Evolutionary conservation across 2,888 invertebrate species (phyloP), one percentile per base, ranked within the genome.

Genomic region (Noctua janthe): DNA sequence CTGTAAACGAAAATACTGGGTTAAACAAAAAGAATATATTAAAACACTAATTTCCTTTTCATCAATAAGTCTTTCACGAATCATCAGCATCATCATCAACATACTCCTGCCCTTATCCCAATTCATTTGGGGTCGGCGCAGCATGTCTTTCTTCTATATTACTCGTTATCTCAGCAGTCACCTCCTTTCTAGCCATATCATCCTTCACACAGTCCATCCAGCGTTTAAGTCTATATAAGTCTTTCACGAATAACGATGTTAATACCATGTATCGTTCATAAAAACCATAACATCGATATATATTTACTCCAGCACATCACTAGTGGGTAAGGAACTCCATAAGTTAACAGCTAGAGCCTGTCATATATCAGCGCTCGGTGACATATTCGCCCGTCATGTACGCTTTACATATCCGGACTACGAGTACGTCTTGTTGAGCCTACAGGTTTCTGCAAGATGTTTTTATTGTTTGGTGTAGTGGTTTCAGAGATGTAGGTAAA

Each of bases 261-360:
- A 35, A 29, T 35, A 10, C 35, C 8, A 64, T 35, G 64, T 8
- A 64, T 35, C 35, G 8, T 20, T 20, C 2, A 1, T 17, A 35
- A 64, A 35, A 64, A 29, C 29, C 20, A 20, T 4, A 29, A 39
- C 43, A 66, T 87, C 84, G 80, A 87, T 66, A 74, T 71, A 87
- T 66, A 74, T 35, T 59, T 85, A 86, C 64, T 1, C 15, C 10
- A 17, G 29, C 54, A 78, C 95, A 88, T 89, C 94, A 85, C 95
- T 94, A 92, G 70, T 71, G 80, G 74, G 91, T 91, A 94, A 94
- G 94, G 94, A 93, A 95, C 95, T 96, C 94, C 94, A 95, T 96
- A 96, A 96, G 95, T 96, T 95, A 96, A 95, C 95, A 95, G 94
- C 94, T 94, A 93, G 92, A 94, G 94, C 94, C 93, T 92, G 94